Conservation (phyloP, 2,113 vertebrate species). For the Lota lota region DNA sequence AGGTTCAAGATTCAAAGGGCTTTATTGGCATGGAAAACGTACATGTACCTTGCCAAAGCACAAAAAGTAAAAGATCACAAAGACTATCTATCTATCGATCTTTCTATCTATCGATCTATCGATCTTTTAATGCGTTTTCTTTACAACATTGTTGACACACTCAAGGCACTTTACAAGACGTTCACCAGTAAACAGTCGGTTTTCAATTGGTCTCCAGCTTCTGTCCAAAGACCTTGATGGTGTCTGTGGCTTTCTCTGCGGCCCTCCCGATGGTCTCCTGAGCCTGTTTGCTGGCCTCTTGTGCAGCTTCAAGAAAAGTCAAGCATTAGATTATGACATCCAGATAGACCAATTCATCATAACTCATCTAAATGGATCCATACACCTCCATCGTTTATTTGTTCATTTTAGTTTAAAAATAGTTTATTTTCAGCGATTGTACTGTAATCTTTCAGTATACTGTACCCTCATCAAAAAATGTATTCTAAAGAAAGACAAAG, state of each 20-base stretch:
- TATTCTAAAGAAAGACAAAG: too few relatives aligned
- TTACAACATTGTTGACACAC: conserved; percentile 1
- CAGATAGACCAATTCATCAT: not conserved
- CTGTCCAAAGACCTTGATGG: conserved; percentile 74
- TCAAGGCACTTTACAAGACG: not conserved
- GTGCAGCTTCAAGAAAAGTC: conserved; percentile 58
- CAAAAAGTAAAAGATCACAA: too few relatives aligned
- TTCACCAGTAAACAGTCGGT: not conserved
- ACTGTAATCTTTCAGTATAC: too few relatives aligned
- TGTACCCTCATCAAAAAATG: too few relatives aligned
- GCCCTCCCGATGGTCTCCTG: conserved; percentile 66
- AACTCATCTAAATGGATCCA: too few relatives aligned
- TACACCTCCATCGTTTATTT: too few relatives aligned
- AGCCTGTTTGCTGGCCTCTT: conserved; percentile 70
- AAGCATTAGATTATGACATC: conserved; percentile 16
- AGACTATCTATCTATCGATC: not conserved
- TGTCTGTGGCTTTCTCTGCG: conserved; percentile 66
- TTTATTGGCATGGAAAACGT: too few relatives aligned
- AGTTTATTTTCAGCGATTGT: too few relatives aligned
- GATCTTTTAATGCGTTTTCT: not conserved
- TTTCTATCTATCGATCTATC: conserved; percentile 3
- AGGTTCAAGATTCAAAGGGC: too few relatives aligned
- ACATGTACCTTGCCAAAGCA: too few relatives aligned
- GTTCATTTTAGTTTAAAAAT: too few relatives aligned
- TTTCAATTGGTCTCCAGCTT: conserved; percentile 67